Percentiles rank a stretch among this genome's conserved stretches.
Conservation (phyloP, 2,113 vertebrate genomes). For the Trachemys scripta region DNA sequence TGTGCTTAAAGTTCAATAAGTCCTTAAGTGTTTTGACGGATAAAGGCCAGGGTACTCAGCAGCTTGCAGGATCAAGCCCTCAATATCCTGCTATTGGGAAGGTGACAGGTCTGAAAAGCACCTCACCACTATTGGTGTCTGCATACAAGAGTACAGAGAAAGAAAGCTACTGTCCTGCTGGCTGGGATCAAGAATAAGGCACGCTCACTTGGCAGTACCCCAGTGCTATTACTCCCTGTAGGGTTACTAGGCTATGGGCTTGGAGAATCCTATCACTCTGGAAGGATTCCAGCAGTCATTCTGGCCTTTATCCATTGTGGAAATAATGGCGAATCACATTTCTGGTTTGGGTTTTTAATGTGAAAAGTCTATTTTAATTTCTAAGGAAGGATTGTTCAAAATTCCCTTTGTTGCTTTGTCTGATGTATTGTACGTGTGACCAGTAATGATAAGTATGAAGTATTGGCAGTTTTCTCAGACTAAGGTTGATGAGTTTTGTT, state of each 20-base stretch:
- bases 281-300: not conserved
- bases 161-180: not conserved
- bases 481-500: not conserved
- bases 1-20: not conserved
- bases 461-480: not conserved
- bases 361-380: not conserved
- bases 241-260: not conserved
- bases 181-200: not conserved
- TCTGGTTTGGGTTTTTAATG: not conserved
- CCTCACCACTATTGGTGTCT: not conserved
- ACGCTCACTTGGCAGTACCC: not conserved
- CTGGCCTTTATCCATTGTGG: not conserved
- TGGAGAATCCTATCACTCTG: fast-evolving
- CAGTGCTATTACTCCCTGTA: not conserved
- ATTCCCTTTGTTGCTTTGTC: not conserved
- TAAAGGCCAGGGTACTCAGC: fast-evolving
- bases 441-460: not conserved
- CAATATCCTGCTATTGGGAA: fast-evolving
- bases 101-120: not conserved
- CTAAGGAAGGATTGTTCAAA: not conserved
- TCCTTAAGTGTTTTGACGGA: not conserved
- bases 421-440: not conserved
- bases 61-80: not conserved
- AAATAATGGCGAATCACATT: not conserved
- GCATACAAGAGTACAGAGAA: not conserved